These are phyloP conservation scores for Arenicola marina DNA, from an alignment of 2,888 invertebrate genomes.

Conservation along the genomic window DNA sequence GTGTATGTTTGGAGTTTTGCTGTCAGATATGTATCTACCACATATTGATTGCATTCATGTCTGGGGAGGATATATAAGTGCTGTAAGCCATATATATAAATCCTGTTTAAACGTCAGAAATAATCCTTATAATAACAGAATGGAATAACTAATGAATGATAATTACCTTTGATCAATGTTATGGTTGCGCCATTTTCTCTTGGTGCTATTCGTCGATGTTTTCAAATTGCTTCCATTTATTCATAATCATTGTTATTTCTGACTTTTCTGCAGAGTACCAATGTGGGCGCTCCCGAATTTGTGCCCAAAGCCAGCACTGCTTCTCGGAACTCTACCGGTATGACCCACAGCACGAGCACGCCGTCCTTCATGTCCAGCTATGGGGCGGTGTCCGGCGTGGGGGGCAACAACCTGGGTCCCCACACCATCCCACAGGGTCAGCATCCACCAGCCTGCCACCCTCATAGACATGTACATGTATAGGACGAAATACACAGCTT, in stretches of 20 bases:
- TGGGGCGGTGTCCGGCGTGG: neutral
- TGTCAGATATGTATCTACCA: no score
- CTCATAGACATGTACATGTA: neutral
- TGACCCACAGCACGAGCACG: constrained; percentile 25
- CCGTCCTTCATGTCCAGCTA: constrained; percentile 22
- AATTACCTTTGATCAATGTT: neutral
- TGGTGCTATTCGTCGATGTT: neutral
- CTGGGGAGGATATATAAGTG: no score
- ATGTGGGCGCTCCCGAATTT: constrained; percentile 26
- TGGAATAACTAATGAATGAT: neutral
- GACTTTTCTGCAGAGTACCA: constrained; percentile 16
- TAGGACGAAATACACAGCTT: neutral
- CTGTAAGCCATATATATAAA: no score
- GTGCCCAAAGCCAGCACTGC: constrained; percentile 20
- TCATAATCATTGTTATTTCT: neutral
- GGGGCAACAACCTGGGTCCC: neutral
- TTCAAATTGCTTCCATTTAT: neutral
- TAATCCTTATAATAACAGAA: no score
- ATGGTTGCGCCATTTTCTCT: neutral
- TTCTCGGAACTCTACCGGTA: neutral
- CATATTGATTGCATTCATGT: no score
- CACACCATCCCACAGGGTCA: neutral
- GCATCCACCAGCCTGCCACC: neutral
- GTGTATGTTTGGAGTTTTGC: no score
- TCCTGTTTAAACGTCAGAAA: no score